phyloP scores from a whole-genome alignment of 2,113 vertebrate species.

The Halcyon senegalensis region DNA sequence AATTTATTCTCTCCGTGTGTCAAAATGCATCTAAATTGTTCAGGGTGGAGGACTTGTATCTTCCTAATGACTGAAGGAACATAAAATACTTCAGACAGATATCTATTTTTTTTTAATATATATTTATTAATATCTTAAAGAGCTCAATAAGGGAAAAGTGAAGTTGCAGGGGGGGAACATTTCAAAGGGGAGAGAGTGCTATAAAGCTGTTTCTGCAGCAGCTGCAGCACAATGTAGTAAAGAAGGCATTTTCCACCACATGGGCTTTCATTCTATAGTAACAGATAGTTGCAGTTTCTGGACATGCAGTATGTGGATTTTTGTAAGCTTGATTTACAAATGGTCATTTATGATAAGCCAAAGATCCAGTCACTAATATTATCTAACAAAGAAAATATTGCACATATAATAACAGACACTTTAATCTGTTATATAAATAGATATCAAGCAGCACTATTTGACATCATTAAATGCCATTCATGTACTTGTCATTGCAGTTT shows the following conservation, averaged over 20 bases:
- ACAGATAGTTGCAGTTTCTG: background rate
- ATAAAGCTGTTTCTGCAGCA: background rate
- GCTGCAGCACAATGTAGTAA: background rate
- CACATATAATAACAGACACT: background rate
- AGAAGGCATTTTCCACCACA: background rate
- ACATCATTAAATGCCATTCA: constrained; percentile 11
- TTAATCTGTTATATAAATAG: background rate
- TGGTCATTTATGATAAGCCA: background rate
- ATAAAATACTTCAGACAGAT: background rate
- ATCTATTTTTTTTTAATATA: too few species aligned
- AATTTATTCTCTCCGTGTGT: background rate
- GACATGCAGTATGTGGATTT: background rate
- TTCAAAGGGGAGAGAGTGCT: background rate
- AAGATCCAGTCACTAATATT: background rate
- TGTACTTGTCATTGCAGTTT: constrained; percentile 33
- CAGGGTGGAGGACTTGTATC: background rate
- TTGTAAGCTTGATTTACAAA: background rate
- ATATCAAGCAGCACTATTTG: background rate
- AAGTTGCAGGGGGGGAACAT: background rate
- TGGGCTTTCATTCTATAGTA: background rate
- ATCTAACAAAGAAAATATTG: background rate
- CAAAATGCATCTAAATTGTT: background rate
- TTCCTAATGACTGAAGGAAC: background rate
- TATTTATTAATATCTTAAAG: background rate
- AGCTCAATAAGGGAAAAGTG: background rate